These are phyloP conservation scores for Nephrotoma guestfalica DNA, from an alignment of 2,888 invertebrate species.

Conservation along the genomic window DNA sequence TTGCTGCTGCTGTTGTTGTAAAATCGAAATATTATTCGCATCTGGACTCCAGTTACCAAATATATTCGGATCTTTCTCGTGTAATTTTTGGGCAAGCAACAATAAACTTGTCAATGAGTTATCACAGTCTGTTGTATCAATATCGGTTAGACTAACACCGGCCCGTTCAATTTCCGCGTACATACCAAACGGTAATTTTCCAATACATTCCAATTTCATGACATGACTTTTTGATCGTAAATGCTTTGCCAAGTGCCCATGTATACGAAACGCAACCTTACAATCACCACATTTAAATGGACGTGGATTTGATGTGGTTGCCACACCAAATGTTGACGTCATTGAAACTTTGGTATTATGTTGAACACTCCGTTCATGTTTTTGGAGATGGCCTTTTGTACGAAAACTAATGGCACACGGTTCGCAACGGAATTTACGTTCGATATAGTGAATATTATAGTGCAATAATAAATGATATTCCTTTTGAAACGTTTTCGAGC, in stretches of 20 bases:
- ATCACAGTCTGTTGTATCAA: constrained; percentile 93
- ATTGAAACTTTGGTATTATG: constrained; percentile 87
- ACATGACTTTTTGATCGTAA: constrained; percentile 92
- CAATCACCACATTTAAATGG: constrained; percentile 95
- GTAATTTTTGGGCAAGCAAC: constrained; percentile 63
- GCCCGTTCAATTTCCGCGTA: constrained; percentile 88
- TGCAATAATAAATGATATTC: constrained; percentile 80
- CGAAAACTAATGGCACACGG: constrained; percentile 84
- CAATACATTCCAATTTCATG: constrained; percentile 81
- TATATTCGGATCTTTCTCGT: constrained; percentile 67
- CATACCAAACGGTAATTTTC: constrained; percentile 85
- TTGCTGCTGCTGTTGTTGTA: not conserved
- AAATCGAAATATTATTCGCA: not conserved
- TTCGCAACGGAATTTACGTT: constrained; percentile 81
- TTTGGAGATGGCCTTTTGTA: constrained; percentile 80
- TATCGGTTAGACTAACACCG: constrained; percentile 79
- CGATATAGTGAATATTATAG: constrained; percentile 91
- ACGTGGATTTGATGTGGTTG: constrained; percentile 77
- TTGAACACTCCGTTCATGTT: constrained; percentile 82
- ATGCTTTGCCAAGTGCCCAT: constrained; percentile 94
- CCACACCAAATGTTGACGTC: constrained; percentile 71
- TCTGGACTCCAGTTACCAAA: constrained; percentile 32
- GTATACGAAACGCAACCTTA: constrained; percentile 89
- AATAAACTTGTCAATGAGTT: constrained; percentile 81
- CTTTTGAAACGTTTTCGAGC: constrained; percentile 84